phyloP scores from a whole-genome alignment of 2,888 invertebrate species.

The Rhimphoctona megacephalus region DNA sequence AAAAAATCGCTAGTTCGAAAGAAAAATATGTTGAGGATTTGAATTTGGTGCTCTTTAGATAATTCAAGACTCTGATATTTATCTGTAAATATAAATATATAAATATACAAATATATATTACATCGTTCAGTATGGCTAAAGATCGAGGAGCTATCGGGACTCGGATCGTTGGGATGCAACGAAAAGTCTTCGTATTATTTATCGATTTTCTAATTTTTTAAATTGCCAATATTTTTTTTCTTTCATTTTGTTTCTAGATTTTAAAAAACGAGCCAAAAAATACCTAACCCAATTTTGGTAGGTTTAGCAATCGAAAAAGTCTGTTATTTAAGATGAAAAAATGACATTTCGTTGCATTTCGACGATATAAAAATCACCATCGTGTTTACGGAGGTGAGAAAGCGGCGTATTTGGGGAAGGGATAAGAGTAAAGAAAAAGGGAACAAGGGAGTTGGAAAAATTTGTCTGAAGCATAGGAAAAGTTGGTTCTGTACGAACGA shows the following conservation, averaged over 20 bases:
- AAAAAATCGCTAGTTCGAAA: slow-evolving; percentile 11
- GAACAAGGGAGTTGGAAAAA: slow-evolving; percentile 30
- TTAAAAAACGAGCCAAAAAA: not conserved
- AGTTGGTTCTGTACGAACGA: slow-evolving; percentile 67
- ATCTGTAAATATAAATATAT: slow-evolving; percentile 63
- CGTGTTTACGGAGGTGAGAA: not conserved
- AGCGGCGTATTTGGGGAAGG: no score
- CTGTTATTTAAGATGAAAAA: not conserved
- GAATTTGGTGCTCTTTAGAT: slow-evolving; percentile 77
- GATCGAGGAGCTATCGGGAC: not conserved
- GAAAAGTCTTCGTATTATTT: not conserved
- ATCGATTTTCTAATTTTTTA: no score
- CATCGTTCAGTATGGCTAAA: slow-evolving; percentile 43
- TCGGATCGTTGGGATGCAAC: not conserved
- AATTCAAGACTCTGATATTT: slow-evolving; percentile 66
- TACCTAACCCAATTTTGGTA: not conserved
- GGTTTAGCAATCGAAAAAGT: not conserved
- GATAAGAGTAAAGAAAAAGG: not conserved
- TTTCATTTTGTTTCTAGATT: not conserved
- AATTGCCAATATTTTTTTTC: not conserved
- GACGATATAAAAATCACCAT: not conserved
- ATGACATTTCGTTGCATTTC: not conserved
- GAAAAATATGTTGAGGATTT: slow-evolving; percentile 38
- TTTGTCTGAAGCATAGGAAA: slow-evolving; percentile 61
- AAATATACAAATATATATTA: slow-evolving; percentile 48